Conservation (phyloP, 2,888 invertebrate genomes). For the Anodontia alba region DNA sequence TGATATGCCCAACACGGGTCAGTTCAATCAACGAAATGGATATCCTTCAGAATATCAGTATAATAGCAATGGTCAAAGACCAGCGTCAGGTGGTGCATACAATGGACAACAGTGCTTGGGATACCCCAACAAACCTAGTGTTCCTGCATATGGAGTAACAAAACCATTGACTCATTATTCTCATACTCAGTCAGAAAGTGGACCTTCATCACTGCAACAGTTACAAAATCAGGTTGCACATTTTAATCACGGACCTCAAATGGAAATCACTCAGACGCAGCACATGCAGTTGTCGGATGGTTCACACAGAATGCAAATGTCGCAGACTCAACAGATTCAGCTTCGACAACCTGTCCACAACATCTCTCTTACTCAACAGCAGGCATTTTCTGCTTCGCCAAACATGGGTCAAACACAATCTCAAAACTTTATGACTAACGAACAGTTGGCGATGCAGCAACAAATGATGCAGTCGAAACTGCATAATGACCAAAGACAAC, state of each 20-base stretch:
- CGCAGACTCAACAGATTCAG: slow-evolving; percentile 81
- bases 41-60: slow-evolving; percentile 41
- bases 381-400: slow-evolving; percentile 69
- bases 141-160: slow-evolving; percentile 49
- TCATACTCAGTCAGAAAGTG: slow-evolving; percentile 63
- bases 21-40: slow-evolving; percentile 50
- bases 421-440: slow-evolving; percentile 68
- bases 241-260: slow-evolving; percentile 91
- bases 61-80: slow-evolving; percentile 16
- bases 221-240: slow-evolving; percentile 86
- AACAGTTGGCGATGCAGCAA: slow-evolving; percentile 70
- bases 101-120: slow-evolving; percentile 43
- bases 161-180: slow-evolving; percentile 80
- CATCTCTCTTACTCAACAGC: slow-evolving; percentile 80
- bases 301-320: slow-evolving; percentile 77
- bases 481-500: slow-evolving; percentile 50
- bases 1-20: slow-evolving; percentile 57
- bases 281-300: slow-evolving; percentile 85
- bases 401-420: slow-evolving; percentile 60
- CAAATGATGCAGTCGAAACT: slow-evolving; percentile 50
- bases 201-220: slow-evolving; percentile 79
- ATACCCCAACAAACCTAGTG: slow-evolving; percentile 49
- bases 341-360: slow-evolving; percentile 87
- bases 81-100: slow-evolving; percentile 25
- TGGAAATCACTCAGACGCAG: slow-evolving; percentile 95